phyloP scores from a whole-genome alignment of 2,797 vertebrate species.

The Jordanella pulchra region DNA sequence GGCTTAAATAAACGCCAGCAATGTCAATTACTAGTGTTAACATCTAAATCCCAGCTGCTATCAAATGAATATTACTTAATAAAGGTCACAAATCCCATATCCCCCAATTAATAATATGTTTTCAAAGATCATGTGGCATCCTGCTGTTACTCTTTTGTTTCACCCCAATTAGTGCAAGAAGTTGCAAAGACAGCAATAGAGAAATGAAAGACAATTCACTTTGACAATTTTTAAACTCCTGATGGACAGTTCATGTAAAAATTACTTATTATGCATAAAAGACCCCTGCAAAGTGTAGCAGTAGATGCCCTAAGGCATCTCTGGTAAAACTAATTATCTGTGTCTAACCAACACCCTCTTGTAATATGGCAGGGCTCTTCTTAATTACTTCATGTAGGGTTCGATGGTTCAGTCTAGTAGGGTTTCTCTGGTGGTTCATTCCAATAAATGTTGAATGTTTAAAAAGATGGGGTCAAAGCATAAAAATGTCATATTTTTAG shows the following conservation, averaged over 20 bases:
- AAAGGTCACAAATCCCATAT: conserved; percentile 31
- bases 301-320: conserved; percentile 2
- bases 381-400: conserved; percentile 10
- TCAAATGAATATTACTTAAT: conserved; percentile 26
- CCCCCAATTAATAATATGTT: conserved; percentile 34
- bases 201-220: background rate
- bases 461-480: background rate
- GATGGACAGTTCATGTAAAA: background rate
- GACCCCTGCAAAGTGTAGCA: background rate
- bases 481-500: background rate
- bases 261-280: conserved; percentile 2
- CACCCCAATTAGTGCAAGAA: background rate
- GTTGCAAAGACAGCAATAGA: background rate
- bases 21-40: conserved; percentile 34
- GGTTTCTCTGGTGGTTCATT: background rate
- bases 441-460: conserved; percentile 7
- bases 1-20: conserved; percentile 38
- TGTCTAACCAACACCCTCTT: conserved; percentile 6
- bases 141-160: background rate
- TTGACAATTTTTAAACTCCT: conserved; percentile 5
- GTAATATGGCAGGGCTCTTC: background rate
- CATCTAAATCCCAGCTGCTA: conserved; percentile 30
- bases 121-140: conserved; percentile 1
- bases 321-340: conserved; percentile 23
- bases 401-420: background rate